Percentiles rank a stretch among this genome's conserved stretches.
Evolutionary conservation across 2,888 invertebrate genomes (phyloP).

Genomic region (Nowickia ferox): DNA sequence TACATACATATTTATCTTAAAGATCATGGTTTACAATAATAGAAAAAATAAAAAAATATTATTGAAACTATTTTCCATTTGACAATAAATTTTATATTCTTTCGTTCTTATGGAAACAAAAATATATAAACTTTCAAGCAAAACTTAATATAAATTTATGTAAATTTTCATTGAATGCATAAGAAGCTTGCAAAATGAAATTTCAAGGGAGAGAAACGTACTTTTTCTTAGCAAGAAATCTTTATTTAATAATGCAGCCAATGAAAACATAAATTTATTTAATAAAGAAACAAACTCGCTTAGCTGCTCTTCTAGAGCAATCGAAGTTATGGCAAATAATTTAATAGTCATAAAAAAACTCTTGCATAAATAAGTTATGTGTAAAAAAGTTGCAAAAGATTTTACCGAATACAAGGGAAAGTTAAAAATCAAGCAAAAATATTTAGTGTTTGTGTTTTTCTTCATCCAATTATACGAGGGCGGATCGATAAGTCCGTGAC

Average conservation of each 20-base stretch:
- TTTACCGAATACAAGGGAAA: too few species aligned
- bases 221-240: neutral
- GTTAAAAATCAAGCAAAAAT: too few species aligned
- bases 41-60: slow-evolving; percentile 13
- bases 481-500: too few species aligned
- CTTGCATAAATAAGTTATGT: too few species aligned
- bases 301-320: neutral
- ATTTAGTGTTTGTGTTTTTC: too few species aligned
- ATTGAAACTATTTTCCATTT: slow-evolving; percentile 36
- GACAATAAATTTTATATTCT: slow-evolving; percentile 7
- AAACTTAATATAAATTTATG: slow-evolving; percentile 65
- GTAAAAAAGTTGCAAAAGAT: too few species aligned
- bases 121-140: slow-evolving; percentile 7
- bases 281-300: neutral
- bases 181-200: neutral
- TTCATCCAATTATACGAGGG: too few species aligned
- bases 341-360: neutral
- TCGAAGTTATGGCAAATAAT: neutral
- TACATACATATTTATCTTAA: neutral
- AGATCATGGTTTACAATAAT: neutral
- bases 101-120: neutral
- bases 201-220: neutral
- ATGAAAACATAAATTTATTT: slow-evolving; percentile 40
- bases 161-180: slow-evolving; percentile 47
- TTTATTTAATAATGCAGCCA: slow-evolving; percentile 16